Evolutionary conservation across 2,797 vertebrate genomes (phyloP).

Genomic region (Diplodus puntazzo): DNA sequence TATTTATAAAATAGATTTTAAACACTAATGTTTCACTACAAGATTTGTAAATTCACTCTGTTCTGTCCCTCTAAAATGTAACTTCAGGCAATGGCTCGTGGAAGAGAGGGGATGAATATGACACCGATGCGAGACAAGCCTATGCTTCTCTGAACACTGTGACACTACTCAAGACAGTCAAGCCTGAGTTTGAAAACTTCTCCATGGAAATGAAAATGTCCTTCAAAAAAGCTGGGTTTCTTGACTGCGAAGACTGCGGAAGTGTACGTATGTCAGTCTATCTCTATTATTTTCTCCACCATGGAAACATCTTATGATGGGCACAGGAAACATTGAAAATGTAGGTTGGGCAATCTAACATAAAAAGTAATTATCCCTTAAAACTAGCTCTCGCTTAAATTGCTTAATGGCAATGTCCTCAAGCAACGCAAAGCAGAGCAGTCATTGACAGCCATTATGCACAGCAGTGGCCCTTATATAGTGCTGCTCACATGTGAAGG

Average conservation of each 20-base stretch:
- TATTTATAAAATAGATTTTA: not conserved
- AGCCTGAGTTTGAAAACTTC: conserved; percentile 97
- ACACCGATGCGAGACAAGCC: conserved; percentile 92
- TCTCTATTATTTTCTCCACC: not conserved
- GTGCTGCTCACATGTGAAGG: too few species aligned
- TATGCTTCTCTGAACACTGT: conserved; percentile 93
- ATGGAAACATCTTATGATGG: not conserved
- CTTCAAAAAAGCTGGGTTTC: conserved; percentile 78
- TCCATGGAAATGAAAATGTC: conserved; percentile 93
- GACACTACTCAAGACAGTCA: conserved; percentile 94
- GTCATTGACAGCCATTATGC: too few species aligned
- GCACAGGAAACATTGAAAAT: too few species aligned
- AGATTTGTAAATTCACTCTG: not conserved
- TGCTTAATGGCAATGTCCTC: too few species aligned
- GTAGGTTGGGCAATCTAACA: too few species aligned
- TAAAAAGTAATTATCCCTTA: too few species aligned
- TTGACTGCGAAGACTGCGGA: conserved; percentile 87
- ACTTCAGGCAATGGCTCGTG: conserved; percentile 94
- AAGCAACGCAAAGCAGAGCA: too few species aligned
- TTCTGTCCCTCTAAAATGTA: conserved; percentile 47
- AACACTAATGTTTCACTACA: not conserved
- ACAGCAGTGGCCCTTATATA: too few species aligned
- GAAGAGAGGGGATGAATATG: conserved; percentile 94
- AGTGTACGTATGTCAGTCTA: conserved; percentile 88
- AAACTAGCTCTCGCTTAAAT: too few species aligned